Percentiles rank a stretch among this genome's conserved stretches.
Evolutionary conservation across 2,113 vertebrate genomes (phyloP).

Genomic region (Oplegnathus fasciatus): DNA sequence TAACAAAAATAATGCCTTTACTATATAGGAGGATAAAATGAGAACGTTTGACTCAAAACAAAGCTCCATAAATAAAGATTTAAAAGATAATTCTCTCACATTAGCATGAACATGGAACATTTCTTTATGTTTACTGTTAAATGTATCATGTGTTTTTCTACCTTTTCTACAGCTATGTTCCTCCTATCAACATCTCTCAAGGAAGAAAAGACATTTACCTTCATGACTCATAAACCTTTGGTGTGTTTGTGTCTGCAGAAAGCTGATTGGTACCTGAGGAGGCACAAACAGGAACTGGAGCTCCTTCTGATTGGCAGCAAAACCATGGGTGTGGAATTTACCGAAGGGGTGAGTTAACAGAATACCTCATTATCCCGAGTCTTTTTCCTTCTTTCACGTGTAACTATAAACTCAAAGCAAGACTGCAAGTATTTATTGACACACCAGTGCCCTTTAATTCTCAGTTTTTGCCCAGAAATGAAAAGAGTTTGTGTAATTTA

Average conservation of each 20-base stretch:
- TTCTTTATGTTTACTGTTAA: not conserved
- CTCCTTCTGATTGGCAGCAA: conserved; percentile 88
- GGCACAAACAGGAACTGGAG: conserved; percentile 90
- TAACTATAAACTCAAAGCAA: not conserved
- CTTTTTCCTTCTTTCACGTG: not conserved
- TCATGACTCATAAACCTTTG: not conserved
- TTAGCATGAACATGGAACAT: not conserved
- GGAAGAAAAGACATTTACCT: not conserved
- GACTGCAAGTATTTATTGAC: not conserved
- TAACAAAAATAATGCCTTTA: not conserved
- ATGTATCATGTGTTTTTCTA: not conserved
- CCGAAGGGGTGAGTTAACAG: conserved; percentile 86
- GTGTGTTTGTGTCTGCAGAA: conserved; percentile 81
- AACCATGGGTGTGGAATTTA: conserved; percentile 87
- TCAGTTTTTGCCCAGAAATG: not conserved
- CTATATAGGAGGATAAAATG: not conserved
- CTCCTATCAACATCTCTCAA: not conserved
- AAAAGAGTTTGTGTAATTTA: conserved; percentile 29
- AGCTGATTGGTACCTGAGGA: conserved; percentile 84
- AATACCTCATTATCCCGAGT: not conserved
- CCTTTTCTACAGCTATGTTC: not conserved
- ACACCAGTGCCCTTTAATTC: not conserved
- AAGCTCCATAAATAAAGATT: not conserved
- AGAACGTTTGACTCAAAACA: no score
- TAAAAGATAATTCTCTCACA: no score